Evolutionary conservation across 2,113 vertebrate species (phyloP).

Genomic region (Albula glossodonta): DNA sequence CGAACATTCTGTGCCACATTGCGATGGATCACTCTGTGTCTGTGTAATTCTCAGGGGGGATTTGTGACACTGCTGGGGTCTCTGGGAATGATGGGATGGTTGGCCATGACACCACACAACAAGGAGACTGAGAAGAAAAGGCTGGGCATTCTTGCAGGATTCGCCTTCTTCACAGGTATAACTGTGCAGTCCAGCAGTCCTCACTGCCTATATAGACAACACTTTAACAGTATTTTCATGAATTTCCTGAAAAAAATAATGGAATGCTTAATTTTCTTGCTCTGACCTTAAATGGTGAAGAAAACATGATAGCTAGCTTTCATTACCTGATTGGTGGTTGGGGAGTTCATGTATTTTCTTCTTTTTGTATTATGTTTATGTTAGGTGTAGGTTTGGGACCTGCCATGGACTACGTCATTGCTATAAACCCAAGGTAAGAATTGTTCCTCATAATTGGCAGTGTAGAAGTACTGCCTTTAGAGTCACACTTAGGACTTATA

Average conservation of each 20-base stretch:
- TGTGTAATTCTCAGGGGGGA: constrained; percentile 72
- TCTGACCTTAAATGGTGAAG: too few species aligned
- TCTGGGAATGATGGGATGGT: constrained; percentile 87
- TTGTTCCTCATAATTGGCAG: background rate
- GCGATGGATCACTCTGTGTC: background rate
- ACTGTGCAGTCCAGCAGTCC: background rate
- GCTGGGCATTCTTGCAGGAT: constrained; percentile 84
- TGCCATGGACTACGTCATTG: constrained; percentile 84
- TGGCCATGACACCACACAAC: constrained; percentile 87
- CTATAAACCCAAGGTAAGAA: constrained; percentile 84
- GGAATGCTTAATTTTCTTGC: too few species aligned
- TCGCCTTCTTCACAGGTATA: constrained; percentile 90
- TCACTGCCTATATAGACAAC: background rate
- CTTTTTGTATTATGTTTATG: background rate
- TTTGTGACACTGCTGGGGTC: constrained; percentile 81
- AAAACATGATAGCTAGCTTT: background rate
- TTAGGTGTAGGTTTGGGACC: constrained; percentile 89
- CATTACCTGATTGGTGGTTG: background rate
- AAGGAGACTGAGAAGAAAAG: constrained; percentile 86
- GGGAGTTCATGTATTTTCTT: background rate
- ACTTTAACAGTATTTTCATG: background rate
- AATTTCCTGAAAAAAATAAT: too few species aligned
- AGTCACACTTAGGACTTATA: background rate
- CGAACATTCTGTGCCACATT: background rate
- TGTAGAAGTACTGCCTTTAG: background rate